Evolutionary conservation across 1,140 invertebrate genomes (phyloP).

Genomic region (Calephelis nemesis): DNA sequence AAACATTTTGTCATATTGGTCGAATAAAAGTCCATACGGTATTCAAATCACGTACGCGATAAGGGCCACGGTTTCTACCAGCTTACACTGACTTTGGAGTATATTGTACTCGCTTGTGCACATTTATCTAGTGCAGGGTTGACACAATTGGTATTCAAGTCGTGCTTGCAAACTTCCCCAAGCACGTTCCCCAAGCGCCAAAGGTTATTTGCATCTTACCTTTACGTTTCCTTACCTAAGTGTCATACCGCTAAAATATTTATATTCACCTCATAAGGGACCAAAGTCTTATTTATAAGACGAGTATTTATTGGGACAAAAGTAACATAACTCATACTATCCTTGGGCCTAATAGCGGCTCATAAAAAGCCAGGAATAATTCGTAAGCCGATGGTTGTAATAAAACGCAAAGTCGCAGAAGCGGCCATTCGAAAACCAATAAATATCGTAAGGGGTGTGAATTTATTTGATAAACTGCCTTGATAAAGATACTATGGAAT

Average conservation of each 20-base stretch:
- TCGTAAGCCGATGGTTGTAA: constrained; percentile 14
- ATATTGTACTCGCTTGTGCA: constrained; percentile 21
- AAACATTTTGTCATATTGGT: constrained; percentile 14
- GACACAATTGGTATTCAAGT: constrained; percentile 21
- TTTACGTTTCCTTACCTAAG: constrained; percentile 18
- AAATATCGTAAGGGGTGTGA: constrained; percentile 56
- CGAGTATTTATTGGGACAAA: constrained; percentile 7
- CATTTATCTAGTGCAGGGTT: constrained; percentile 18
- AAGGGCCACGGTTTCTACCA: constrained; percentile 19
- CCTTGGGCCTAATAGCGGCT: constrained; percentile 10
- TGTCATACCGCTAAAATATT: constrained; percentile 16
- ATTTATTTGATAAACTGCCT: constrained; percentile 62
- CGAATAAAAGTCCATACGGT: constrained; percentile 5
- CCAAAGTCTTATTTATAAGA: neutral
- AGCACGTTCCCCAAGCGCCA: constrained; percentile 20
- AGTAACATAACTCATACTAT: constrained; percentile 14
- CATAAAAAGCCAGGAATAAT: constrained; percentile 15
- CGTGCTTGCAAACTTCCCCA: constrained; percentile 22
- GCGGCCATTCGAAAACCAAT: constrained; percentile 58
- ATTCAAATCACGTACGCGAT: constrained; percentile 25
- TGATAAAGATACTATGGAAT: constrained; percentile 51
- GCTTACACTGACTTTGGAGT: constrained; percentile 23
- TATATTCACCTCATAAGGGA: constrained; percentile 15
- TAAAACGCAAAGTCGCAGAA: constrained; percentile 33
- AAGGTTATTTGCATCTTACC: constrained; percentile 25